Evolutionary conservation across 2,113 vertebrate genomes (phyloP), one percentile per base, ranked within the genome.

Genomic region (Caretta caretta): DNA sequence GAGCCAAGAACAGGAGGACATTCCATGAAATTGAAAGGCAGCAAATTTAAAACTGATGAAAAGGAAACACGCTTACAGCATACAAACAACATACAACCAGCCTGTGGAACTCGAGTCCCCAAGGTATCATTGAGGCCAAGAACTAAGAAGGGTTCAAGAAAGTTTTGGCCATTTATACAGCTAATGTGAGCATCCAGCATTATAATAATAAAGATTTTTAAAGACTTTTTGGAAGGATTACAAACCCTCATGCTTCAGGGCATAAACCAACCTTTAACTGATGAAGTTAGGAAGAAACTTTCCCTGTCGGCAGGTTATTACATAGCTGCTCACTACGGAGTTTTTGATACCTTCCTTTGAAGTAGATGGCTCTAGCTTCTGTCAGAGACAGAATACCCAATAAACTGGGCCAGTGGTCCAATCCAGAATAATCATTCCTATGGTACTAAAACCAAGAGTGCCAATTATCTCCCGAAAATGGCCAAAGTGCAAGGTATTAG

Each of bases 101-200:
- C 29, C 10, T 20, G 17, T 38, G 31, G 49, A 88, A 96, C 97
- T 96, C 20, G 0, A 83, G 92, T 93, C 81, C 97, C 95, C 87
- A 57, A 95, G 87, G 96, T 97, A 97, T 94, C 86, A 80, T 65
- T 80, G 94, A 87, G 86, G 94, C 85, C 93, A 91, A 95, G 81
- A 97, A 86, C 87, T 97, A 86, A 96, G 90, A 83, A 65, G 42
- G 72, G 59, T 76, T 57, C 81, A n/a, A 48, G 51, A 51, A 25
- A 29, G 42, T 25, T 29, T 25, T 27, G 24, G 19, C 3, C 7
- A 24, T 14, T 17, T n/a, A 2, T 54, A 35, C 20, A n/a, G 14
- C 19, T n/a, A 24, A 14, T 25, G 59, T n/a, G 20, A 79, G 87
- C 38, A 14, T 19, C 51, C 78, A 88, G 78, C 48, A 76, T 38